phyloP scores from a whole-genome alignment of 2,797 vertebrate genomes.

The Phalanger gymnotis region DNA sequence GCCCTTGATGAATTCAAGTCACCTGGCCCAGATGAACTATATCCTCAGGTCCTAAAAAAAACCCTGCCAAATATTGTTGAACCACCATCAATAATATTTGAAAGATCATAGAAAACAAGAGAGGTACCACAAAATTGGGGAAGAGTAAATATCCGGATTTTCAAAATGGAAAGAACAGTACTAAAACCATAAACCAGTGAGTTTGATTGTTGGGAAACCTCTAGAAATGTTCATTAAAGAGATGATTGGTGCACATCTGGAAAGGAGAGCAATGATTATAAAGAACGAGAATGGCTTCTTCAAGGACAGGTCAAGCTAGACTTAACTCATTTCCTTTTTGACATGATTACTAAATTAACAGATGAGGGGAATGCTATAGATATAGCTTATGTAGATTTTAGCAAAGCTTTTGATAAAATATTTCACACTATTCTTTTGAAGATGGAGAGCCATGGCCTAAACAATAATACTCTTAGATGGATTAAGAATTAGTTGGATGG shows the following conservation, averaged over 20 bases:
- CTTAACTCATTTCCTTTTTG: neutral
- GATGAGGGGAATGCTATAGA: neutral
- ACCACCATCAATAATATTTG: neutral
- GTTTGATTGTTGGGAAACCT: neutral
- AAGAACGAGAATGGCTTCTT: neutral
- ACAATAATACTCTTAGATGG: neutral
- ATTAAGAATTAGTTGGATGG: neutral
- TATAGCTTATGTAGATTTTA: neutral
- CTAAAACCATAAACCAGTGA: neutral
- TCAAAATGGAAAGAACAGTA: neutral
- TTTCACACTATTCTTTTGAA: neutral
- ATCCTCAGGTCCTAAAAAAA: neutral
- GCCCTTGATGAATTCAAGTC: neutral
- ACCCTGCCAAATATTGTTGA: neutral
- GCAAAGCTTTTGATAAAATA: neutral
- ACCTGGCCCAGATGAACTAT: neutral
- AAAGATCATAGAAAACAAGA: neutral
- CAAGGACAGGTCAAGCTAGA: neutral
- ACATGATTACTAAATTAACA: neutral
- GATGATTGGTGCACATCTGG: neutral
- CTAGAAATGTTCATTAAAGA: neutral
- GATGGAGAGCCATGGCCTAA: neutral
- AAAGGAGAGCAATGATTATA: neutral
- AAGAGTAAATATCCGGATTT: neutral
- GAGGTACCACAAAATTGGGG: neutral